Conservation (phyloP, 1,140 invertebrate species). For the Oryctes rhinoceros region DNA sequence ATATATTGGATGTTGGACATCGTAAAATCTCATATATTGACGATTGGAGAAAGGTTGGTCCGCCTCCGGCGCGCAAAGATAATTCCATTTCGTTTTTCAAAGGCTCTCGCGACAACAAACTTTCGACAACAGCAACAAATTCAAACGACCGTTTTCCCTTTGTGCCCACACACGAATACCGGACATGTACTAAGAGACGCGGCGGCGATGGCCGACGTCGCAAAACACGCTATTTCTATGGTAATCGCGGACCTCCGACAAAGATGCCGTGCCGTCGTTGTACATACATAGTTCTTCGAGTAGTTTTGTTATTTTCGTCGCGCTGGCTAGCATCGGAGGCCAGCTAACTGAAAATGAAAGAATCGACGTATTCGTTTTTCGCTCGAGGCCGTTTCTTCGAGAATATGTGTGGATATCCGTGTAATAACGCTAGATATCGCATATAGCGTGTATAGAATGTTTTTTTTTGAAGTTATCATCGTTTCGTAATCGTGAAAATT, state of each 20-base stretch:
- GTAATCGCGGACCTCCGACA: slow-evolving; percentile 27
- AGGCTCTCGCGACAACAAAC: neutral
- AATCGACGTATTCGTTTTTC: neutral
- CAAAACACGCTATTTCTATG: slow-evolving; percentile 34
- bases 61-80: neutral
- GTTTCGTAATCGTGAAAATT: too few species aligned
- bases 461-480: too few species aligned
- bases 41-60: neutral
- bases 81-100: slow-evolving; percentile 35
- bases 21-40: neutral
- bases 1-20: too few species aligned
- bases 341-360: neutral
- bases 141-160: slow-evolving; percentile 20
- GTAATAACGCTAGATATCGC: too few species aligned
- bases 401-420: neutral
- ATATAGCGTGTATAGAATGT: too few species aligned
- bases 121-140: slow-evolving; percentile 25
- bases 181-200: neutral
- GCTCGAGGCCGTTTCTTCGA: neutral
- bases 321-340: neutral
- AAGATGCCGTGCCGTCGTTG: slow-evolving; percentile 4
- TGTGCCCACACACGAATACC: neutral
- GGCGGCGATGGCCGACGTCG: neutral
- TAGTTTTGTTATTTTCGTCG: slow-evolving; percentile 10
- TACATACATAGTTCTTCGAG: slow-evolving; percentile 33